These are phyloP conservation scores for Megaptera novaeangliae DNA, from an alignment of 2,113 vertebrate genomes.

Conservation along the genomic window DNA sequence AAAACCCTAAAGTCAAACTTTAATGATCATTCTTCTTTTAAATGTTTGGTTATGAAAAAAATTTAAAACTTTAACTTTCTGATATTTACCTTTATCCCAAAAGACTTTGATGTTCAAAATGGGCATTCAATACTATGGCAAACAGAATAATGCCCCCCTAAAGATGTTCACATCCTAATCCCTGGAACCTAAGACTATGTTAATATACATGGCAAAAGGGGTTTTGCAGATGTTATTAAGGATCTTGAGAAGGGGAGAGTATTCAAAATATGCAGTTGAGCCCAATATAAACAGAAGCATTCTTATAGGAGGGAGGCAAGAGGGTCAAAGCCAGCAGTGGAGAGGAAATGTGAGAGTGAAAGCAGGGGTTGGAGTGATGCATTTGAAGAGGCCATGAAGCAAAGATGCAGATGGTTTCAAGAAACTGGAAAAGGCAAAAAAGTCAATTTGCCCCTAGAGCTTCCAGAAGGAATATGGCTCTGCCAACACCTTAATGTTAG, in stretches of 20 bases:
- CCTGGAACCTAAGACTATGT: neutral
- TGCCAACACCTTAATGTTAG: neutral
- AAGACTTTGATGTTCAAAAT: neutral
- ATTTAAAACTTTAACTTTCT: neutral
- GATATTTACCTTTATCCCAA: neutral
- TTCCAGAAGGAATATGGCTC: neutral
- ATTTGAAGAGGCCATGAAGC: neutral
- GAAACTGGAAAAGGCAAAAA: neutral
- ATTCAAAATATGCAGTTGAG: neutral
- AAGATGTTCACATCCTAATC: neutral
- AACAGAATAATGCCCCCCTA: neutral
- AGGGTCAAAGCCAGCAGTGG: neutral
- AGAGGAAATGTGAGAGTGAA: neutral
- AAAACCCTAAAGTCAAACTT: neutral
- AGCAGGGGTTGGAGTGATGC: neutral
- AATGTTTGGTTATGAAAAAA: neutral
- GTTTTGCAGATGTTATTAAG: neutral
- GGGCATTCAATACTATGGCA: neutral
- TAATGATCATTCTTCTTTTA: neutral
- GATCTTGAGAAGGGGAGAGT: neutral
- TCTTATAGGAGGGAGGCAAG: neutral
- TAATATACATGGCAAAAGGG: neutral
- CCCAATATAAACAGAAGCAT: neutral
- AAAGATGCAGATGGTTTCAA: neutral
- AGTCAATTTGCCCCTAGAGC: neutral